Evolutionary conservation across 92 coral and sea anemone genomes (phyloP), one percentile per base, ranked within the genome.

Genomic region (Phymanthus crucifer): DNA sequence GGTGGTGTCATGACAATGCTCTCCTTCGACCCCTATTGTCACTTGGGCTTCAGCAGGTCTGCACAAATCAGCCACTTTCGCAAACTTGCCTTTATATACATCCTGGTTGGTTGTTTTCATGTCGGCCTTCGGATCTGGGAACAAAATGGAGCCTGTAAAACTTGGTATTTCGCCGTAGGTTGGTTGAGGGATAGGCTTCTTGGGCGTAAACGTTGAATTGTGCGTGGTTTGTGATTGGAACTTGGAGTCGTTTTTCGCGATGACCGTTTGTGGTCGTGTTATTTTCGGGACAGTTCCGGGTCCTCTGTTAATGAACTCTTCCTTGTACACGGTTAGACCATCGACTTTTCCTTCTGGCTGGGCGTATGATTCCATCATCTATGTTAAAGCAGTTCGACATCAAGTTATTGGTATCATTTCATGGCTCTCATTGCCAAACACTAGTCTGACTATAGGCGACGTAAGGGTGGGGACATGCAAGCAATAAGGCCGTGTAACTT

Each of bases 51-150:
- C 89, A 18, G 86, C 88, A 6, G 99, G 96, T 35, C 89, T 89
- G 57, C 91, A 94, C 21, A 87, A 78, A 10, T 91, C 94, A 50
- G 98, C 93, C 13, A 92, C 91, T 68, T 93, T 85, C 24, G 96
- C 93, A 76, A 80, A 95, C 66, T 87, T 95, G 18, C 99, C 99
- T 67, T 87, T 91, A 78, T 93, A 95, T 21, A 90, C 91, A 69
- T 91, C 96, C 84, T 95, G 99, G 76, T 95, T 95, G 87, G 93
- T 87, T n/a, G 99, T 95, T 40, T 84, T 90, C 26, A 89, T 58
- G 70, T 90, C 87, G 27, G 78, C 72, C 45, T 67, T 83, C 21
- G 87, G 79, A 35, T 91, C 99, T 33, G 99, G 99, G 78, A 86
- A 95, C 46, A 95, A 89, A 65, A 95, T 92, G 46, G 93, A 85